Conservation (phyloP, 2,113 vertebrate genomes). For the Lichenostomus cassidix region DNA sequence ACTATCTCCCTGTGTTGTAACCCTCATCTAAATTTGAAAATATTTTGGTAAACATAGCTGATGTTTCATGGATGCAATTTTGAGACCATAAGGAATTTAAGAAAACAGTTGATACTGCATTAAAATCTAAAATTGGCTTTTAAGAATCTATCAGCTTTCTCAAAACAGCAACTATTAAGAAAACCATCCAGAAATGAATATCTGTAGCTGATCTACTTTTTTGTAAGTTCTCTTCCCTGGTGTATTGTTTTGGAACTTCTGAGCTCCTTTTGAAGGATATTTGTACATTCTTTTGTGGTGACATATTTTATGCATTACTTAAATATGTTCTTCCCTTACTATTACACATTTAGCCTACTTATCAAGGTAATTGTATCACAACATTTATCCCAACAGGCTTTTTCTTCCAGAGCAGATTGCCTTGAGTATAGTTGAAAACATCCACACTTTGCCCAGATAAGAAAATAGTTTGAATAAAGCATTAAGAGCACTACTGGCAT, state of each 20-base stretch:
- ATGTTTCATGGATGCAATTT: conserved; percentile 40
- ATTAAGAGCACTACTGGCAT: background rate
- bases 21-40: conserved; percentile 52
- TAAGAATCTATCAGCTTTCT: background rate
- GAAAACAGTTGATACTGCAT: conserved; percentile 42
- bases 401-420: background rate
- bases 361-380: background rate
- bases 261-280: background rate
- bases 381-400: background rate
- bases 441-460: background rate
- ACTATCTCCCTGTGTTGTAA: conserved; percentile 32
- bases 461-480: background rate
- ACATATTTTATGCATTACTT: background rate
- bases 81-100: conserved; percentile 48
- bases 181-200: background rate
- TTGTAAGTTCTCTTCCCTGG: background rate
- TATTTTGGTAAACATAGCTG: conserved; percentile 60
- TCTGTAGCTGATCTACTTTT: background rate
- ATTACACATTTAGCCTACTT: background rate
- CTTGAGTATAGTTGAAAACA: background rate
- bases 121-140: conserved; percentile 31
- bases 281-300: background rate
- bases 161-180: background rate
- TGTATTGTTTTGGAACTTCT: background rate
- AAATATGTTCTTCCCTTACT: background rate